Evolutionary conservation across 2,797 vertebrate species (phyloP).

Genomic region (Mormyrus proboscirostris): DNA sequence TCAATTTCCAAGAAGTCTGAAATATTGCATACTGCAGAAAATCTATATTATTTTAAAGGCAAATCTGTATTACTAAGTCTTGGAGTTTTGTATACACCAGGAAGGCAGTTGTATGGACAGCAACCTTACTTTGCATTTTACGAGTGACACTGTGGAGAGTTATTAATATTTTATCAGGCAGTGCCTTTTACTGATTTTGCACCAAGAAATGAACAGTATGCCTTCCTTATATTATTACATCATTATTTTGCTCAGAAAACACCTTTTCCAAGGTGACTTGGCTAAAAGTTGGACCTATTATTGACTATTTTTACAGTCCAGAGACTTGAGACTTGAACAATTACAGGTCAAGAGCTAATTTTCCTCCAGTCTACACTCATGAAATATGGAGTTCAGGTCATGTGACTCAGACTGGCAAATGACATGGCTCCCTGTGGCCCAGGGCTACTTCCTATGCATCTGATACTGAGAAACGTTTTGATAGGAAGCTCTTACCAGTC

Average conservation of each 20-base stretch:
- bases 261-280: neutral
- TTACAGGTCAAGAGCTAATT: neutral
- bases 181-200: neutral
- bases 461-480: neutral
- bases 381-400: neutral
- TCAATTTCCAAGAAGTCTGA: neutral
- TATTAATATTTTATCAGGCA: conserved; percentile 1
- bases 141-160: neutral
- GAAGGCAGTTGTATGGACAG: neutral
- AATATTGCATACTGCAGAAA: neutral
- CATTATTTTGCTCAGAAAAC: neutral
- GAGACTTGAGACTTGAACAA: neutral
- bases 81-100: neutral
- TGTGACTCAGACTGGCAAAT: neutral
- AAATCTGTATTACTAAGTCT: neutral
- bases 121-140: neutral
- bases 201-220: neutral
- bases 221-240: neutral
- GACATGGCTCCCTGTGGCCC: neutral
- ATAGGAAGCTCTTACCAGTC: neutral
- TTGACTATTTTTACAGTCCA: neutral
- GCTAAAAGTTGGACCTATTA: neutral
- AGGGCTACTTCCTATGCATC: neutral
- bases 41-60: neutral
- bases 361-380: neutral